Conservation (phyloP, 2,113 vertebrate species). For the Channa argus region DNA sequence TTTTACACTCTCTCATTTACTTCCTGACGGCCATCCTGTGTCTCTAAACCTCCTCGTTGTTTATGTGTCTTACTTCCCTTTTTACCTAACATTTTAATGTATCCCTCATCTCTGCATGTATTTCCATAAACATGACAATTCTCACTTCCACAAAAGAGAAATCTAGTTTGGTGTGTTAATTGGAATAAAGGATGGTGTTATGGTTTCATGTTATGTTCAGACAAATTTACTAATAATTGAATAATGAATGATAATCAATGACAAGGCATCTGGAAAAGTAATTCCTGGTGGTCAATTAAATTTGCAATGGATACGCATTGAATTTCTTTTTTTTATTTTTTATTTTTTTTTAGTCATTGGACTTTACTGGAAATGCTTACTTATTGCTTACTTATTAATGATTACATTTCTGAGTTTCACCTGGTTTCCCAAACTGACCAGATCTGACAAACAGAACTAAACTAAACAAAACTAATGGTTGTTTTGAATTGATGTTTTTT, state of each 20-base stretch:
- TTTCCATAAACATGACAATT: slow-evolving; percentile 21
- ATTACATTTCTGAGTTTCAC: slow-evolving; percentile 10
- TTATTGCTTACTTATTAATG: not conserved
- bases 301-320: slow-evolving; percentile 3
- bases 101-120: slow-evolving; percentile 36
- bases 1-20: slow-evolving; percentile 20
- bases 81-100: slow-evolving; percentile 45
- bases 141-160: slow-evolving; percentile 22
- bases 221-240: no score
- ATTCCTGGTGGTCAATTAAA: slow-evolving; percentile 6
- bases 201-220: not conserved
- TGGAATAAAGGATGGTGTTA: not conserved
- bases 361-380: slow-evolving; percentile 35
- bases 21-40: slow-evolving; percentile 37
- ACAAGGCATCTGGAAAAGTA: slow-evolving; percentile 30
- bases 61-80: slow-evolving; percentile 26
- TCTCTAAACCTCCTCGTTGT: slow-evolving; percentile 10
- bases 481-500: no score
- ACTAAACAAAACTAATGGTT: no score
- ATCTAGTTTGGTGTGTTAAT: slow-evolving; percentile 22
- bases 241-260: not conserved
- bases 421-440: not conserved
- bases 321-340: no score
- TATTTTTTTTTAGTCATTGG: slow-evolving; percentile 15
- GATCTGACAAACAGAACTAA: not conserved